phyloP scores from a whole-genome alignment of 1,140 invertebrate genomes.

The Anadara kagoshimensis region DNA sequence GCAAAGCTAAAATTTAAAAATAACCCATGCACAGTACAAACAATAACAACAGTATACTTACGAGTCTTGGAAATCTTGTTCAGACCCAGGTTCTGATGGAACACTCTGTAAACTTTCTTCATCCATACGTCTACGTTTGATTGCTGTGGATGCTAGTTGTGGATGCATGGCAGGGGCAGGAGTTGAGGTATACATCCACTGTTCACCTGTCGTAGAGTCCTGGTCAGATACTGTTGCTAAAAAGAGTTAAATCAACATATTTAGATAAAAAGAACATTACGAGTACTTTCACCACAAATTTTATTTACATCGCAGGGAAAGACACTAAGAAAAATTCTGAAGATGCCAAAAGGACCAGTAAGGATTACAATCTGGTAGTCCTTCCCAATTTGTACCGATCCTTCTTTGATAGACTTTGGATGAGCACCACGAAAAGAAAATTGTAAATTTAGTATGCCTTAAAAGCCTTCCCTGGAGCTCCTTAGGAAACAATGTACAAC shows the following conservation, averaged over 20 bases:
- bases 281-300: background rate
- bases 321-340: no score
- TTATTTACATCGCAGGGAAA: background rate
- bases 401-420: no score
- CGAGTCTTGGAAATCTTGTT: conserved; percentile 66
- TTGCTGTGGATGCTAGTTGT: conserved; percentile 55
- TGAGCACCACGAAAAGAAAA: no score
- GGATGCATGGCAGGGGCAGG: conserved; percentile 74
- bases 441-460: no score
- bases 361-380: no score
- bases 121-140: conserved; percentile 57
- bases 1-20: conserved; percentile 10
- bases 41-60: conserved; percentile 45
- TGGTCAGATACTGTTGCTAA: conserved; percentile 43
- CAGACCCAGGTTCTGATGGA: conserved; percentile 68
- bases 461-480: no score
- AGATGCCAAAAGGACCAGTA: no score
- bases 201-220: conserved; percentile 42
- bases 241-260: conserved; percentile 8
- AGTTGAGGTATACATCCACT: conserved; percentile 42
- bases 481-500: no score
- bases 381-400: no score
- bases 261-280: no score
- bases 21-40: conserved; percentile 1
- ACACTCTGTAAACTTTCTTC: conserved; percentile 53